phyloP scores from a whole-genome alignment of 2,797 vertebrate genomes.

The Lepus oiostolus region DNA sequence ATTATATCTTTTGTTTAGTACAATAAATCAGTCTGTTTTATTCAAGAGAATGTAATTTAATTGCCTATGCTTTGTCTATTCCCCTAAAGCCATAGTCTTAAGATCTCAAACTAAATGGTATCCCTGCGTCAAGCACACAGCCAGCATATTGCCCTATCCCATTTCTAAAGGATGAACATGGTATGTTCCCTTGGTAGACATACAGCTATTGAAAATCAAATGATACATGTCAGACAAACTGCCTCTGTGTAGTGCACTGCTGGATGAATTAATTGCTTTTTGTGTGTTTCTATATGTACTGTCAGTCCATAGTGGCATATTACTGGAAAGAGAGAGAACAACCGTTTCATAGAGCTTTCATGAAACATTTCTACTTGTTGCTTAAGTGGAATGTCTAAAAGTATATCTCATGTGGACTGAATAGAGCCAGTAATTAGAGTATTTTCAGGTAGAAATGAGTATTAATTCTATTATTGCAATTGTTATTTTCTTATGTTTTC shows the following conservation, averaged over 20 bases:
- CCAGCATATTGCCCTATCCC: constrained; percentile 54
- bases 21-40: neutral
- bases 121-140: constrained; percentile 64
- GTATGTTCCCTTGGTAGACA: constrained; percentile 75
- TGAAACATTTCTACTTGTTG: constrained; percentile 53
- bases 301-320: constrained; percentile 71
- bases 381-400: constrained; percentile 46
- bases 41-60: constrained; percentile 63
- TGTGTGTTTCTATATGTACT: constrained; percentile 69
- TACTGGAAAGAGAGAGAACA: constrained; percentile 63
- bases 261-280: constrained; percentile 80
- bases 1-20: constrained; percentile 35
- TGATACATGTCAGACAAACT: constrained; percentile 76
- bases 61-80: constrained; percentile 1
- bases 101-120: constrained; percentile 69
- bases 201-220: constrained; percentile 83
- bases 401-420: neutral
- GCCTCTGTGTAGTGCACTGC: constrained; percentile 66
- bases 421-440: neutral
- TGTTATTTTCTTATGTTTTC: constrained; percentile 1
- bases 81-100: constrained; percentile 13
- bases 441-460: neutral
- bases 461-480: neutral
- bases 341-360: constrained; percentile 69
- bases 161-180: constrained; percentile 72